Base-by-base conservation (phyloP, 2,888 invertebrate genomes). In the Epinotia demarniana region DNA sequence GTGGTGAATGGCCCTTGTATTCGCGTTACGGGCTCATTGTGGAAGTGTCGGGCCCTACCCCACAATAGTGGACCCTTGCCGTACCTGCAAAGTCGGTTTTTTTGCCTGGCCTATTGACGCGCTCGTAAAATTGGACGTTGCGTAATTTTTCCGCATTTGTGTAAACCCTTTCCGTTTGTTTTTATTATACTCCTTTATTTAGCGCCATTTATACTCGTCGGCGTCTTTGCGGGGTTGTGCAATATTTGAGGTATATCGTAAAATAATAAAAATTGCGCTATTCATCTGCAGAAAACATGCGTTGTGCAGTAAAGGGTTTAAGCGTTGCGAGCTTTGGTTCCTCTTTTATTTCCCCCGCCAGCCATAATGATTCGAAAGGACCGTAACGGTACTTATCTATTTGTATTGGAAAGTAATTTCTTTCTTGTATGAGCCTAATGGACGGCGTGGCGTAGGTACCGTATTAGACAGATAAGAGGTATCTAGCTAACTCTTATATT, bases 81-180 rank as follows among this genome's bases (percentile, higher is more conserved):
- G 87, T 94, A 93, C 93, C 93, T 93, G 93, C 89, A 80, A 90
- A 91, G 90, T 90, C 80, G 78, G 81, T 83, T 91, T 92, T 92
- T 90, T 89, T 85, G 76, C 76, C 72, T 78, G 78, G 78, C 75
- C 81, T 85, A 86, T 86, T 83, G 80, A 83, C 83, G 81, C 79
- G 77, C 73, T 86, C 89, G 82, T 92, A 92, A 92, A 93, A 90
- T 86, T 86, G 79, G 86, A 82, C 83, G 89, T 93, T 93, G 94
- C 94, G 91, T 92, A 94, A 93, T 91, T 92, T 90, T 93, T 92
- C 92, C 86, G 92, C 92, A 91, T 93, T 80, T 93, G 90, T 92
- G 83, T 87, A 89, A 93, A 94, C 93, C 93, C 94, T 93, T 94
- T 94, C 91, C 92, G 90, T 92, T 92, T 92, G 92, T 92, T 91